phyloP scores from a whole-genome alignment of 92 coral and sea anemone species.

The Galaxea fascicularis region DNA sequence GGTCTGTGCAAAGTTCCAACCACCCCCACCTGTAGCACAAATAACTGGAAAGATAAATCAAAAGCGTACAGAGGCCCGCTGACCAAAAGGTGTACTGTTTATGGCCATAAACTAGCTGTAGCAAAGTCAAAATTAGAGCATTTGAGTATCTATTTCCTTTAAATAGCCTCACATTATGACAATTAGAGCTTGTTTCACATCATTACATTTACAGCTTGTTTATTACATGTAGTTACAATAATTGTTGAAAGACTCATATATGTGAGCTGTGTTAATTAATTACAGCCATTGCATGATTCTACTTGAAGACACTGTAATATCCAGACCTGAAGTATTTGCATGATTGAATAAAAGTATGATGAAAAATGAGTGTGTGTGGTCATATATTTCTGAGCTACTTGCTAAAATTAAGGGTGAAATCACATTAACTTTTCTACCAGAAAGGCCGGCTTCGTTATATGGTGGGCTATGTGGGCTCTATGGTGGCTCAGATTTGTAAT shows the following conservation, averaged over 20 bases:
- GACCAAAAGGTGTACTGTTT: constrained; percentile 15
- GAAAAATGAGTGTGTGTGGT: constrained; percentile 6
- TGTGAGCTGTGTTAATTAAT: neutral
- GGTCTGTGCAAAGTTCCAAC: constrained; percentile 3
- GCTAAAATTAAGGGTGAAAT: neutral
- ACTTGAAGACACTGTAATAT: neutral
- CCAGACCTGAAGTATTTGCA: neutral
- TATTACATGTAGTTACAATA: too few relatives aligned
- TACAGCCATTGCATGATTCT: neutral
- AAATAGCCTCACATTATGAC: neutral
- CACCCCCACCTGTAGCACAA: constrained; percentile 25
- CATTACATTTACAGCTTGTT: too few relatives aligned
- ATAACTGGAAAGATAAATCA: neutral
- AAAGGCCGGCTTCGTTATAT: neutral
- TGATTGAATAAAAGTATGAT: neutral
- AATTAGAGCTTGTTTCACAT: neutral
- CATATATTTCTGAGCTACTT: neutral
- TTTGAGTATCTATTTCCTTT: neutral
- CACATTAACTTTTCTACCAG: neutral
- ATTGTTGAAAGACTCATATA: neutral
- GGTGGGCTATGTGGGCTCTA: neutral
- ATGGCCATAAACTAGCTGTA: neutral
- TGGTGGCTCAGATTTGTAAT: constrained; percentile 19
- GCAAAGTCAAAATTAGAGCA: neutral
- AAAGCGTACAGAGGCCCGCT: constrained; percentile 28